A percentile compares a stretch with the other conserved stretches of the same genome.
Conservation (phyloP, 2,113 vertebrate species). For the Chascanopsetta lugubris region DNA sequence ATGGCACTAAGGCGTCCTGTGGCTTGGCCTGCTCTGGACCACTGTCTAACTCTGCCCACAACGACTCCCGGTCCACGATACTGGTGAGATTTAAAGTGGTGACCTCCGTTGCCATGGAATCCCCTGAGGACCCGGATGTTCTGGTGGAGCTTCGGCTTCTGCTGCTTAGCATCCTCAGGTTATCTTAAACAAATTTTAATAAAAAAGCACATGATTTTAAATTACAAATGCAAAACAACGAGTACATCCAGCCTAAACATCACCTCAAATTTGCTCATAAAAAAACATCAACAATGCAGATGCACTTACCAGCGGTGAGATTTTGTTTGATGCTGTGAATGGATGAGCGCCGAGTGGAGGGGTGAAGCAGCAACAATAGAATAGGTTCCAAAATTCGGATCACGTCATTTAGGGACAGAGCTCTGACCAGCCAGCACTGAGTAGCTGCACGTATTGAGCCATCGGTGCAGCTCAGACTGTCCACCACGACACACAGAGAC, state of each 20-base stretch:
- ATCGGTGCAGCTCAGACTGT: constrained; percentile 90
- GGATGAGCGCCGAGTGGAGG: constrained; percentile 89
- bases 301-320: constrained; percentile 79
- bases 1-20: constrained; percentile 41
- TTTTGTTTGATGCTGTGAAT: constrained; percentile 88
- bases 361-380: constrained; percentile 93
- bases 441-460: constrained; percentile 89
- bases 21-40: constrained; percentile 76
- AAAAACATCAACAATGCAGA: background rate
- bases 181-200: constrained; percentile 75
- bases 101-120: constrained; percentile 74
- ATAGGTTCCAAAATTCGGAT: constrained; percentile 94
- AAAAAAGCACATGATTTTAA: background rate
- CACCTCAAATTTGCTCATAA: background rate
- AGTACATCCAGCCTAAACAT: background rate
- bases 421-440: constrained; percentile 93
- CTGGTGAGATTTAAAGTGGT: constrained; percentile 79
- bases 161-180: constrained; percentile 68
- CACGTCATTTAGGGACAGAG: constrained; percentile 91
- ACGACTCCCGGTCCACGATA: constrained; percentile 88
- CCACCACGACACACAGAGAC: constrained; percentile 95
- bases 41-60: constrained; percentile 91
- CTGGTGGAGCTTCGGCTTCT: constrained; percentile 77
- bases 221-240: background rate
- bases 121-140: constrained; percentile 44